Evolutionary conservation across 2,113 vertebrate genomes (phyloP).

Genomic region (Macheiramphus alcinus): DNA sequence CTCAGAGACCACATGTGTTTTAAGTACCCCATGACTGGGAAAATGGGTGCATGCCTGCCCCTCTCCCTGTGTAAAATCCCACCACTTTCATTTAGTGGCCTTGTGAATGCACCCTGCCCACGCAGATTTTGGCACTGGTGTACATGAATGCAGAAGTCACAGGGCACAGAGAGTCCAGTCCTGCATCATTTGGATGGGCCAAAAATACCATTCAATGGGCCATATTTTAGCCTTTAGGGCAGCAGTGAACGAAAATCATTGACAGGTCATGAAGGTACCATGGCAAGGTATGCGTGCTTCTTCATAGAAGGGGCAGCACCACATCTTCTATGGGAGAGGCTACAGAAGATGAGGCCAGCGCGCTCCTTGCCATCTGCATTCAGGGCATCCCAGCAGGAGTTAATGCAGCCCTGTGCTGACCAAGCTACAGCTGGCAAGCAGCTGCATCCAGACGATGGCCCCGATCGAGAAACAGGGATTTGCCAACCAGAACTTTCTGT

Average conservation of each 20-base stretch:
- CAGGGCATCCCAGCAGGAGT: background rate
- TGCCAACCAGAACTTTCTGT: background rate
- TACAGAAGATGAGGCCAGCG: fast-evolving
- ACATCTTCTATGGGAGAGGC: background rate
- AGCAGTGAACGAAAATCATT: background rate
- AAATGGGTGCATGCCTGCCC: fast-evolving
- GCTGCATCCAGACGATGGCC: background rate
- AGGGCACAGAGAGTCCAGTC: background rate
- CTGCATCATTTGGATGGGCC: background rate
- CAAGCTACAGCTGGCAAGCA: background rate
- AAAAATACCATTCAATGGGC: background rate
- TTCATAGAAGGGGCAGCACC: background rate
- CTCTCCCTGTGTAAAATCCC: background rate
- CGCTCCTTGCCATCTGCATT: background rate
- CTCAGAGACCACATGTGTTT: background rate
- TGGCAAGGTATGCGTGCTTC: fast-evolving
- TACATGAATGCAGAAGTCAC: background rate
- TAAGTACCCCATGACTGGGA: background rate
- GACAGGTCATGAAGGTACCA: background rate
- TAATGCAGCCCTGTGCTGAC: background rate
- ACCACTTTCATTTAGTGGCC: background rate
- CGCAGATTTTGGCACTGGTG: background rate
- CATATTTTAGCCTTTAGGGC: background rate
- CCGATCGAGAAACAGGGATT: fast-evolving
- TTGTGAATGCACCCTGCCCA: background rate